Conservation (phyloP, 2,888 invertebrate genomes). For the Phengaris alcon region DNA sequence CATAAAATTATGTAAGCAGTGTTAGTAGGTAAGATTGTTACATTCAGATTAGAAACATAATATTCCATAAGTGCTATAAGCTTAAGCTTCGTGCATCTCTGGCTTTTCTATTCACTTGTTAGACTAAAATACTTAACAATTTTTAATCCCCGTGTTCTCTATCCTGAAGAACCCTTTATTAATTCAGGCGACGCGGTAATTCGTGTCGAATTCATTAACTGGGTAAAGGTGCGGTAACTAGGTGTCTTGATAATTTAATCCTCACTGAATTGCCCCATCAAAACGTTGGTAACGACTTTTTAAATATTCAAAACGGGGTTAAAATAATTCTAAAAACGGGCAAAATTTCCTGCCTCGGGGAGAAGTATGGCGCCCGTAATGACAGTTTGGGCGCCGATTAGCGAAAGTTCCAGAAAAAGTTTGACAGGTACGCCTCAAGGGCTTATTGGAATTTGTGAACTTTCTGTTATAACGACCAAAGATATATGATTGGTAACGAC, state of each 20-base stretch:
- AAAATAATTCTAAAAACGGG: slow-evolving; percentile 62
- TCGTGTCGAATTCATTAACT: slow-evolving; percentile 77
- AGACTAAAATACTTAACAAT: not conserved
- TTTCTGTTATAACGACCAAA: not conserved
- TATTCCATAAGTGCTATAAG: too few relatives aligned
- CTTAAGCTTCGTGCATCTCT: too few relatives aligned
- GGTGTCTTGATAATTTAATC: slow-evolving; percentile 80
- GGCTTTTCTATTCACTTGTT: not conserved
- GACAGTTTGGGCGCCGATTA: slow-evolving; percentile 77
- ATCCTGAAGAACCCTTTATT: slow-evolving; percentile 38
- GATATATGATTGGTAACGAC: not conserved
- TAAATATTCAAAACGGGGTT: slow-evolving; percentile 76
- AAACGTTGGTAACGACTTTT: slow-evolving; percentile 77
- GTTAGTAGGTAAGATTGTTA: too few relatives aligned
- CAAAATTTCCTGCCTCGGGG: slow-evolving; percentile 68
- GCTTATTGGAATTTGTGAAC: slow-evolving; percentile 32
- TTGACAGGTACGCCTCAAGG: slow-evolving; percentile 42
- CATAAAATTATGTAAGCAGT: too few relatives aligned
- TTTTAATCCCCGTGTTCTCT: slow-evolving; percentile 4
- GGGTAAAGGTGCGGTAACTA: slow-evolving; percentile 69
- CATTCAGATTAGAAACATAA: too few relatives aligned
- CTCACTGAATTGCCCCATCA: slow-evolving; percentile 76
- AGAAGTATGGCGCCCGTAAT: slow-evolving; percentile 70
- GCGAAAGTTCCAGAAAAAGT: slow-evolving; percentile 61
- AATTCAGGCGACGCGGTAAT: slow-evolving; percentile 52